phyloP scores from a whole-genome alignment of 2,113 vertebrate genomes.

The Mionectes macconnelli region DNA sequence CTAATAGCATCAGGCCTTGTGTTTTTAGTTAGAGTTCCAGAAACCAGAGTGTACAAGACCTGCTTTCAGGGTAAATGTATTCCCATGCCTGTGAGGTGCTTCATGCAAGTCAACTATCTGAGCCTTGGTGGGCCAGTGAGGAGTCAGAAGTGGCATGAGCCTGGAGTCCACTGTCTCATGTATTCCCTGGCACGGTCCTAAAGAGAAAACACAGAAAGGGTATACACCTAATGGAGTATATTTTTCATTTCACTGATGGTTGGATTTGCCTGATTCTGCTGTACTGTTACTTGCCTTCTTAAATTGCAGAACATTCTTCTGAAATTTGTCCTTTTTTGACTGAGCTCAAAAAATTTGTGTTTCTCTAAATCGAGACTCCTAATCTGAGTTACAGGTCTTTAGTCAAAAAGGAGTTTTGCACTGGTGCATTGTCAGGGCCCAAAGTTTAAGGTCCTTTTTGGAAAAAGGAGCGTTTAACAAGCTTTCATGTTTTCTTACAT shows the following conservation, averaged over 20 bases:
- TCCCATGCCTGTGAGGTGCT: neutral
- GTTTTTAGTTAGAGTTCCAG: neutral
- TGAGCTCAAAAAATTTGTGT: neutral
- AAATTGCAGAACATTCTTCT: neutral
- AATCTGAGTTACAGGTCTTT: neutral
- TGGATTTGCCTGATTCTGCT: neutral
- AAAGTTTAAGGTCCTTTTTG: neutral
- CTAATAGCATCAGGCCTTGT: neutral
- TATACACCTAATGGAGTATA: neutral
- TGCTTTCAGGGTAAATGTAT: neutral
- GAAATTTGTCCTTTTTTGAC: neutral
- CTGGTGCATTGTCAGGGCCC: neutral
- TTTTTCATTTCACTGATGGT: neutral
- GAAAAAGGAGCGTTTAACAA: neutral
- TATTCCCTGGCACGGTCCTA: neutral
- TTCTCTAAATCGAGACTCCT: neutral
- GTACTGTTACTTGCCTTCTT: neutral
- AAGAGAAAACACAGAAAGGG: neutral
- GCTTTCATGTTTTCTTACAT: neutral
- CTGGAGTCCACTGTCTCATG: neutral
- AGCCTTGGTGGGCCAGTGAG: neutral
- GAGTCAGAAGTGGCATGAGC: neutral
- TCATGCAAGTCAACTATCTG: neutral
- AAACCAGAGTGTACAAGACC: neutral
- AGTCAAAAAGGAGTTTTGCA: neutral